phyloP scores from a whole-genome alignment of 1,140 invertebrate species.

The Gonatopus flavifemur region DNA sequence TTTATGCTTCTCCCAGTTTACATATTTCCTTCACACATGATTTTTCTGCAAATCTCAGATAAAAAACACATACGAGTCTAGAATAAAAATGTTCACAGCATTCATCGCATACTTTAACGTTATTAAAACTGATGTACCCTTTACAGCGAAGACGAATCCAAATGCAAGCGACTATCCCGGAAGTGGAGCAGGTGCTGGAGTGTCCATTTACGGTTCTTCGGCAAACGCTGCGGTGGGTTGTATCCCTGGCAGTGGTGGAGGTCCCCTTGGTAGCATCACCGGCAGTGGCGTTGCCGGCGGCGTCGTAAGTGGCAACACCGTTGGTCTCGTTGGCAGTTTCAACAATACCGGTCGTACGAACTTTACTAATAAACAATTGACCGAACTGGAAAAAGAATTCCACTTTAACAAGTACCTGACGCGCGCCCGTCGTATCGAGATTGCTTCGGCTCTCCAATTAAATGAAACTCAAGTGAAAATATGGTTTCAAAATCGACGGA shows the following conservation, averaged over 20 bases:
- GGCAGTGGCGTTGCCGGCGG: conserved; percentile 36
- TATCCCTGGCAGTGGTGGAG: conserved; percentile 30
- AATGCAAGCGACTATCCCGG: conserved; percentile 48
- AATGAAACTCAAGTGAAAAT: conserved; percentile 88
- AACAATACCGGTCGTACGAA: conserved; percentile 93
- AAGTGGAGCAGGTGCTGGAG: conserved; percentile 43
- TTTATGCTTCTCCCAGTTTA: too few species aligned
- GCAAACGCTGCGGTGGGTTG: conserved; percentile 37
- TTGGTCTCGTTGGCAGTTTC: conserved; percentile 53
- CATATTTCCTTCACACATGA: too few species aligned
- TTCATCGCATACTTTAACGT: neutral
- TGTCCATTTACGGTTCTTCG: conserved; percentile 32
- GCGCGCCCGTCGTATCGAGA: conserved; percentile 93
- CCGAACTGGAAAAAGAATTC: conserved; percentile 98
- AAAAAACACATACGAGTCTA: too few species aligned
- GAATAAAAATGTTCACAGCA: too few species aligned
- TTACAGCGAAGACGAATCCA: conserved; percentile 71
- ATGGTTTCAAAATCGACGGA: conserved; percentile 91
- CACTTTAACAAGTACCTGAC: conserved; percentile 99
- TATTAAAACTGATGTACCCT: conserved; percentile 10
- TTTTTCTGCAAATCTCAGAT: too few species aligned
- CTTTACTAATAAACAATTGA: conserved; percentile 98
- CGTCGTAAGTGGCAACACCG: conserved; percentile 31
- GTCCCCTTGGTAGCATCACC: conserved; percentile 18
- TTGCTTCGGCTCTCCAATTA: conserved; percentile 91